Base-by-base conservation (phyloP, 1,140 invertebrate species). In the Chlorops oryzae region DNA sequence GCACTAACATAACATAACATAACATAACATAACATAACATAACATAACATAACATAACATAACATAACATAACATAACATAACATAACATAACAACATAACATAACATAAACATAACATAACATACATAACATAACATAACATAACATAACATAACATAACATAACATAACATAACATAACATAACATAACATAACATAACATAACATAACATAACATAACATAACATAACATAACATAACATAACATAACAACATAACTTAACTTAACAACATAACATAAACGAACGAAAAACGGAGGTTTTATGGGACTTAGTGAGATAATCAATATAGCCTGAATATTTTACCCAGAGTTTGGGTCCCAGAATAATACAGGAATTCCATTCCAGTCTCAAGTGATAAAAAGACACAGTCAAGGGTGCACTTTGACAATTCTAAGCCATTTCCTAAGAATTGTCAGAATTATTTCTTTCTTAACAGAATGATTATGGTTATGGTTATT, bases 21-120 rank as follows among this genome's bases (percentile, higher is more conserved):
- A 37, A 37, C 34, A 37, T 37, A 37, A 37, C 34, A 37, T 37
- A 37, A 37, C 34, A 37, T 37, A 37, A 37, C 34, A 37, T 37
- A 5, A 37, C 34, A 3, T 12, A 37, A 37, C 34, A 37, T 37
- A 37, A 5, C 12, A 37, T 5, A 37, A 37, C 12, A 37, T 5
- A 37, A 37, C 34, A 37, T 37, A 37, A 37, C 34, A 37, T 37
- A 37, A 12, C 34, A 37, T 17, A 27, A 17, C 21, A 45, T 22
- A 45, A 27, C 12, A 28, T 25, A 13, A 28, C 3, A 13, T 15
- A 24, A 25, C 17, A 45, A 17, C 15, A 27, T 22, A 25, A 9
- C 3, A 45, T 13, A 27, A 25, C 22, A 45, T 45, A 25, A 41
- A 21, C 39, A 41, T 3, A 41, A 21, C 22, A 21, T 23, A 21